A percentile compares a stretch with the other conserved stretches of the same genome.
Evolutionary conservation across 23 tunicate genomes (phyloP).

Genomic region (Halocynthia roretzi): DNA sequence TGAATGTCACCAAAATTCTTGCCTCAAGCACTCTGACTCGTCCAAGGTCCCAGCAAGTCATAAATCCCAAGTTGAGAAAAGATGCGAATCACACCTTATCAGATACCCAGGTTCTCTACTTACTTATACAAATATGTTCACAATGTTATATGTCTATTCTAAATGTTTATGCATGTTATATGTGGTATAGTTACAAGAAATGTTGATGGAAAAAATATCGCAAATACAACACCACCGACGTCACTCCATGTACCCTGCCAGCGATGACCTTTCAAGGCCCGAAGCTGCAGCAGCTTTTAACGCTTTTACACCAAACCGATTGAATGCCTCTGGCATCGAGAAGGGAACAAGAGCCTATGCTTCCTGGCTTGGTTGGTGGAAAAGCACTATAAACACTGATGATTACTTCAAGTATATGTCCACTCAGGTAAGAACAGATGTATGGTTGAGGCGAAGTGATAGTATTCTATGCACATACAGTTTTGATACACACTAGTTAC

Average conservation of each 20-base stretch:
- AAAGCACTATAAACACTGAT: conserved; percentile 72
- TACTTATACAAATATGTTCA: too few relatives aligned
- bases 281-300: conserved; percentile 23
- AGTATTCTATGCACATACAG: too few relatives aligned
- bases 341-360: conserved; percentile 55
- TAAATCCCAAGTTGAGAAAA: conserved; percentile 43
- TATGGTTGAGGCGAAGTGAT: not conserved
- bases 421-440: conserved; percentile 47
- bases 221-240: not conserved
- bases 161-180: too few relatives aligned
- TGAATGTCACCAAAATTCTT: conserved; percentile 44
- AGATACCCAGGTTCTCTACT: too few relatives aligned
- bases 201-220: too few relatives aligned
- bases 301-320: conserved; percentile 5
- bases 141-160: too few relatives aligned
- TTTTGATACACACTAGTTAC: too few relatives aligned
- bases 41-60: conserved; percentile 48
- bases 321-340: conserved; percentile 13
- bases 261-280: conserved; percentile 7
- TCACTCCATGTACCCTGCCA: conserved; percentile 4
- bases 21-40: conserved; percentile 60
- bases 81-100: not conserved
- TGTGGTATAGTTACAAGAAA: conserved; percentile 15
- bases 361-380: conserved; percentile 96
- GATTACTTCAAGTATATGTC: conserved; percentile 85